A percentile compares a stretch with the other conserved stretches of the same genome.
These are phyloP conservation scores for Cynocephalus volans DNA, from an alignment of 2,113 vertebrate genomes.

Conservation along the genomic window DNA sequence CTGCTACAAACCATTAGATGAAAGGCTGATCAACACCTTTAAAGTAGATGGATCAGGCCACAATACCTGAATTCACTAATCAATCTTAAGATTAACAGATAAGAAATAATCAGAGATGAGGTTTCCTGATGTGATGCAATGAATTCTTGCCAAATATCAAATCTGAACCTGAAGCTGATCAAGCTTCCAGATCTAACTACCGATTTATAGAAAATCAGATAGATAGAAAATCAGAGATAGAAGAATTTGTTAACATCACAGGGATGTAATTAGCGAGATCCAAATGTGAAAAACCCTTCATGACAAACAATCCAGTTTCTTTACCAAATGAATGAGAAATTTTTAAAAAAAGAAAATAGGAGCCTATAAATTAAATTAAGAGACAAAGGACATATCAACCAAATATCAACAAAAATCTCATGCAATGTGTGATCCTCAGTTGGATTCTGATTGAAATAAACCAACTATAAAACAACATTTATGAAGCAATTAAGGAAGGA, in stretches of 20 bases:
- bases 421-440: not conserved
- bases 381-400: not conserved
- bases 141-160: constrained; percentile 45
- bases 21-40: not conserved
- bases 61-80: not conserved
- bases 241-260: constrained; percentile 18
- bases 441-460: constrained; percentile 36
- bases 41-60: not conserved
- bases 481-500: not conserved
- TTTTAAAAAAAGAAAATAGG: not conserved
- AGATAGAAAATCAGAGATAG: not conserved
- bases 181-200: not conserved
- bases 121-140: not conserved
- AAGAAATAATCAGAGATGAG: not conserved
- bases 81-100: not conserved
- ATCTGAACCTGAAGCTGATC: constrained; percentile 22
- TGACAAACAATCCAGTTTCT: not conserved
- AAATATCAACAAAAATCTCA: not conserved
- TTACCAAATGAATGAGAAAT: constrained; percentile 28
- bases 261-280: not conserved
- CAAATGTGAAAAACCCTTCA: not conserved
- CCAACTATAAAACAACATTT: constrained; percentile 16
- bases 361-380: not conserved
- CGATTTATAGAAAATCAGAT: not conserved
- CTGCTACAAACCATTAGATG: not conserved